These are phyloP conservation scores for Phragmatobia fuliginosa DNA, from an alignment of 2,888 invertebrate genomes.

Conservation along the genomic window DNA sequence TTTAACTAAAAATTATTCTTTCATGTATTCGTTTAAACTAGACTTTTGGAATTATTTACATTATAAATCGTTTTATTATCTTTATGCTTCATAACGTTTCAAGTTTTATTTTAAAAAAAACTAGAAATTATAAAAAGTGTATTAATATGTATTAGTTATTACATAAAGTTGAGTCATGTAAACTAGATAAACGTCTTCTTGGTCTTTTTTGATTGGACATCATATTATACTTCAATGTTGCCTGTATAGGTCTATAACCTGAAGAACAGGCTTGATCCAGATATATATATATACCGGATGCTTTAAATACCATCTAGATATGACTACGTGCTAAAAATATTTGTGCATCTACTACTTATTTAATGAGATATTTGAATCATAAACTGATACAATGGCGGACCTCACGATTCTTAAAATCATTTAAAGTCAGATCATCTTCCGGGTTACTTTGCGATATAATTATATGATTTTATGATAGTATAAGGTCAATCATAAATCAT, in stretches of 20 bases:
- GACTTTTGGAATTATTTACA: background rate
- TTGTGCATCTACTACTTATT: constrained; percentile 6
- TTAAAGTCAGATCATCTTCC: constrained; percentile 68
- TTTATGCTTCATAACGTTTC: background rate
- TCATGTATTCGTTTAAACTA: constrained; percentile 5
- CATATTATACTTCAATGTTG: background rate
- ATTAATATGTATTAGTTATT: background rate
- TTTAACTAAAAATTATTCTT: background rate
- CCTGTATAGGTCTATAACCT: background rate
- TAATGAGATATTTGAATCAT: constrained; percentile 16
- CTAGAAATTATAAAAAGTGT: background rate
- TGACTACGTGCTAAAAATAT: background rate
- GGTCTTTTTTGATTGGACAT: background rate
- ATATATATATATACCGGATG: background rate
- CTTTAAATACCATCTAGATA: background rate
- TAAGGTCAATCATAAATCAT: constrained; percentile 71
- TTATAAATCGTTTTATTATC: background rate
- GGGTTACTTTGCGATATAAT: constrained; percentile 71
- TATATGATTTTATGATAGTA: constrained; percentile 65
- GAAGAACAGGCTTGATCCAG: background rate
- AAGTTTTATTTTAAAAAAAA: background rate
- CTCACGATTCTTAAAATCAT: constrained; percentile 71
- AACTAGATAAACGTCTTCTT: background rate
- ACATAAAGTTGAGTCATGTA: background rate
- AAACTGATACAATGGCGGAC: constrained; percentile 51